These are phyloP conservation scores for Bombus affinis DNA, from an alignment of 1,140 invertebrate genomes.

Conservation along the genomic window DNA sequence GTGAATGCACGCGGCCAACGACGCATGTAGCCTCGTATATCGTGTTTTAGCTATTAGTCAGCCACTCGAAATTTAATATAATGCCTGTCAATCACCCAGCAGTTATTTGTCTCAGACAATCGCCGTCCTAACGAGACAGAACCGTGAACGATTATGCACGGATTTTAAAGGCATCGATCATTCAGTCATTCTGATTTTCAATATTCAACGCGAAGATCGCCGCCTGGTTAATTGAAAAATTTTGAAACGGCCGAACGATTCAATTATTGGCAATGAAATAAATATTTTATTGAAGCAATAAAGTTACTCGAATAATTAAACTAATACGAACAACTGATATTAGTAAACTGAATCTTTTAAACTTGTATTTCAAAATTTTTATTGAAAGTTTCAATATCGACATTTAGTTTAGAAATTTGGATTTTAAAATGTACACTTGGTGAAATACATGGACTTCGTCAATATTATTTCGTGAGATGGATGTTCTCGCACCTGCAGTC, in stretches of 20 bases:
- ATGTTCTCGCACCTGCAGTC: not conserved
- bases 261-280: too few species aligned
- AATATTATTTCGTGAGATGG: not conserved
- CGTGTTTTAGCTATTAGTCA: conserved; percentile 73
- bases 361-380: too few species aligned
- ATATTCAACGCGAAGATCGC: conserved; percentile 24
- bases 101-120: conserved; percentile 74
- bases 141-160: conserved; percentile 40
- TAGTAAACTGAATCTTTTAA: too few species aligned
- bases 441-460: too few species aligned
- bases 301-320: not conserved
- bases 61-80: conserved; percentile 78
- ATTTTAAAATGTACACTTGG: too few species aligned
- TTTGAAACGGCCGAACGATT: not conserved
- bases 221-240: conserved; percentile 48
- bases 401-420: too few species aligned
- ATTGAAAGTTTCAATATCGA: too few species aligned
- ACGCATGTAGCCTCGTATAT: conserved; percentile 23
- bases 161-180: conserved; percentile 52
- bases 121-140: conserved; percentile 53
- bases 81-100: conserved; percentile 74
- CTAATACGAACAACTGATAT: too few species aligned
- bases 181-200: conserved; percentile 21
- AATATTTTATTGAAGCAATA: not conserved
- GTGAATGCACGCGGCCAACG: conserved; percentile 23